These are phyloP conservation scores for Escarpia spicata DNA, from an alignment of 2,888 invertebrate genomes.

Conservation along the genomic window DNA sequence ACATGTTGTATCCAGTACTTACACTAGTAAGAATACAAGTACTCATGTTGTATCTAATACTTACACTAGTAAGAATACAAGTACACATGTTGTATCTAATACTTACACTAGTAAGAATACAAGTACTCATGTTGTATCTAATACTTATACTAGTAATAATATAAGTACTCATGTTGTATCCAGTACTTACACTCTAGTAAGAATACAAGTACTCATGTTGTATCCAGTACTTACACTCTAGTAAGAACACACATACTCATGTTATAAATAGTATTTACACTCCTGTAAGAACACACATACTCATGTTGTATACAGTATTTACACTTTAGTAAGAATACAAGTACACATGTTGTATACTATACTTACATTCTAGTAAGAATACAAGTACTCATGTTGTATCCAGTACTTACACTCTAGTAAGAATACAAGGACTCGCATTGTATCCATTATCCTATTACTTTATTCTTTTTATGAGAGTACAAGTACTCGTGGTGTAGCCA, in stretches of 20 bases:
- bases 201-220: neutral
- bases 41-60: neutral
- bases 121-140: neutral
- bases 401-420: neutral
- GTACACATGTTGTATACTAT: neutral
- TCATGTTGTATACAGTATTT: neutral
- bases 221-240: neutral
- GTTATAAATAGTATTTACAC: neutral
- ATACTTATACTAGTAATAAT: no score
- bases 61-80: neutral
- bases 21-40: neutral
- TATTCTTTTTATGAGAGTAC: neutral
- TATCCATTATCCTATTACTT: neutral
- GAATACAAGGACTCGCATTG: neutral
- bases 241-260: neutral
- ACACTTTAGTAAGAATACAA: neutral
- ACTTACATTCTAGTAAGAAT: neutral
- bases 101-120: neutral
- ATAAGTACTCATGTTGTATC: neutral
- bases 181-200: neutral
- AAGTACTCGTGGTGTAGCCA: neutral
- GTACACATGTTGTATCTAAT: neutral
- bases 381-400: neutral
- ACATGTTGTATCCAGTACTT: neutral
- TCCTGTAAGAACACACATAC: neutral